Conservation (phyloP, 2,113 vertebrate species). For the Motacilla alba region DNA sequence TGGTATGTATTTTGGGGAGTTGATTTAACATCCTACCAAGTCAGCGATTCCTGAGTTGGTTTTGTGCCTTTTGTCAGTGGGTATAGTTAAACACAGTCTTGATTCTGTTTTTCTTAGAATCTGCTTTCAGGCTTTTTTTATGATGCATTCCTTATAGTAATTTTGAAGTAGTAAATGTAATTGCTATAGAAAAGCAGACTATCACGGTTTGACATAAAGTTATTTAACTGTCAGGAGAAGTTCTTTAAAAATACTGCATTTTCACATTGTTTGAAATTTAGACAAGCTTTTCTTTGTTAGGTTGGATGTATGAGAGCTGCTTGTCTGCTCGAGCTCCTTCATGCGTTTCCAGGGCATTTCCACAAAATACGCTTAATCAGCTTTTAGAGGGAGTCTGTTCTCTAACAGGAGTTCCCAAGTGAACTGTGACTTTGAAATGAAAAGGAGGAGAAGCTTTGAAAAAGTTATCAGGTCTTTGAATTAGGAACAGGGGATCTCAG, state of each 20-base stretch:
- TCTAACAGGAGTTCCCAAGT: not conserved
- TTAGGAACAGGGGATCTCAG: not conserved
- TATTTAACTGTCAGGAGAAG: not conserved
- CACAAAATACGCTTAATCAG: constrained; percentile 12
- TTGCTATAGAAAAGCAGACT: not conserved
- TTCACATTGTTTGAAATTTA: not conserved
- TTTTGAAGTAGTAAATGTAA: not conserved
- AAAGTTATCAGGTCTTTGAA: not conserved
- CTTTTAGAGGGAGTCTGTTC: not conserved
- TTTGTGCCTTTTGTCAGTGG: not conserved
- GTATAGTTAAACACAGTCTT: not conserved
- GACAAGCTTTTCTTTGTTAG: constrained; percentile 15
- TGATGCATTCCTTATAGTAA: not conserved
- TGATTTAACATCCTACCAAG: not conserved
- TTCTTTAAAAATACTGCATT: not conserved
- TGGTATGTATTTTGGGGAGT: not conserved
- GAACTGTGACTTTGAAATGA: not conserved
- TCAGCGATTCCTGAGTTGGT: not conserved
- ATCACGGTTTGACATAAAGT: not conserved
- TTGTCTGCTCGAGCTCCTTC: not conserved
- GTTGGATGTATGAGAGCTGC: not conserved
- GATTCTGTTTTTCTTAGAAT: not conserved
- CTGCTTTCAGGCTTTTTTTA: not conserved
- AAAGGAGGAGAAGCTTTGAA: not conserved
- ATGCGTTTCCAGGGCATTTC: constrained; percentile 28